Base-by-base conservation (phyloP, 2,797 vertebrate genomes). In the Leptatherina wallacei region DNA sequence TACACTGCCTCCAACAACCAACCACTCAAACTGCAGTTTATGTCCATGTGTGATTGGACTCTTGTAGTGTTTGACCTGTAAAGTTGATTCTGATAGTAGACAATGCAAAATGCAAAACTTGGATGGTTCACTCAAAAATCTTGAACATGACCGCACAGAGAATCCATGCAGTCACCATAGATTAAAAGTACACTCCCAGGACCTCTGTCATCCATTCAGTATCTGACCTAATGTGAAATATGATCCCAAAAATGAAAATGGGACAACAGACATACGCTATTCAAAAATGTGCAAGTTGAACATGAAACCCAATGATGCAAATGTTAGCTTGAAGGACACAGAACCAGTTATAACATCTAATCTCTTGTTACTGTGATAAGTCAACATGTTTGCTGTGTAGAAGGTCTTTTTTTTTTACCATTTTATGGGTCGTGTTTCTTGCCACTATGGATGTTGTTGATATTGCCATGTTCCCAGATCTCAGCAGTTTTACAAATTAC, bases 351-450 rank as follows among this genome's bases (percentile, higher is more conserved):
- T 40, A 40, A 54, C 44, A 69, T 42, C 22, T 32, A 16, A 20
- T 22, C 49, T 36, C 58, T 22, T 51, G 27, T 64, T 38, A 49
- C 62, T 0, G 20, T 51, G 22, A 59, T 73, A 30, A 54, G 36
- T 80, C 20, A 55, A 59, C 56, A 51, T n/a, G 1, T 49, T 58
- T 29, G 42, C 1, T 30, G n/a, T 30, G 24, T 6, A 51, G 42
- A 64, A 49, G 36, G 20, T 24, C 18, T 44, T 75, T 59, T 40
- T 18, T 16, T 57, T 24, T 59, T 30, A 66, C 49, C 24, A 3
- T 61, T 8, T n/a, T 9, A 0, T 8, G 6, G 7, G 5, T 29
- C 0, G 3, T 0, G 5, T 54, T 64, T 67, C 22, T 42, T 55
- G 7, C 18, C 22, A 20, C 3, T 6, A 18, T 27, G 0, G 5